Evolutionary conservation across 2,888 invertebrate genomes (phyloP).

Genomic region (Eugnorisma glareosa): DNA sequence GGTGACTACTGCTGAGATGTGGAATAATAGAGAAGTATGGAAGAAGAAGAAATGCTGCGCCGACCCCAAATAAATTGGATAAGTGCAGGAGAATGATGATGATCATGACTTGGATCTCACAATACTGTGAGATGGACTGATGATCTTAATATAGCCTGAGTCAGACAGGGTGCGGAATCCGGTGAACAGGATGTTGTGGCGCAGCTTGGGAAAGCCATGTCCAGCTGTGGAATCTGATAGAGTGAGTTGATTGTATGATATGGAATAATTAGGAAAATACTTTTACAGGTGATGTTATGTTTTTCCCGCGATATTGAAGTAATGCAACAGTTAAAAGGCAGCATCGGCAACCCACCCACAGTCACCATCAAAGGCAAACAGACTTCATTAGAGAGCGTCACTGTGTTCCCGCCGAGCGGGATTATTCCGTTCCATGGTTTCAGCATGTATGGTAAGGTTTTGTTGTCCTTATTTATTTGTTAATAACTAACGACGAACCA

Average conservation of each 20-base stretch:
- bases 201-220: background rate
- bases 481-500: background rate
- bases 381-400: conserved; percentile 92
- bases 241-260: background rate
- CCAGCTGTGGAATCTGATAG: background rate
- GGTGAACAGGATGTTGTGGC: background rate
- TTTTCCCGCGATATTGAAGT: conserved; percentile 97
- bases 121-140: background rate
- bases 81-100: background rate
- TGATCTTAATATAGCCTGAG: background rate
- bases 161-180: background rate
- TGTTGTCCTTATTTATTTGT: background rate
- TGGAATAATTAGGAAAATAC: background rate
- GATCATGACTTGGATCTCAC: background rate
- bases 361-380: conserved; percentile 94
- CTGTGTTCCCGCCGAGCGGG: conserved; percentile 97
- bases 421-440: conserved; percentile 99
- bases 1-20: background rate
- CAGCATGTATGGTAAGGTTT: conserved; percentile 97
- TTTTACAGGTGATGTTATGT: conserved; percentile 94
- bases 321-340: conserved; percentile 92
- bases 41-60: too few relatives aligned
- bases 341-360: conserved; percentile 92
- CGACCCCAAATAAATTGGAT: too few relatives aligned
- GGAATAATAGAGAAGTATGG: background rate